Conservation (phyloP, 2,797 vertebrate genomes). For the Pteronotus mesoamericanus region DNA sequence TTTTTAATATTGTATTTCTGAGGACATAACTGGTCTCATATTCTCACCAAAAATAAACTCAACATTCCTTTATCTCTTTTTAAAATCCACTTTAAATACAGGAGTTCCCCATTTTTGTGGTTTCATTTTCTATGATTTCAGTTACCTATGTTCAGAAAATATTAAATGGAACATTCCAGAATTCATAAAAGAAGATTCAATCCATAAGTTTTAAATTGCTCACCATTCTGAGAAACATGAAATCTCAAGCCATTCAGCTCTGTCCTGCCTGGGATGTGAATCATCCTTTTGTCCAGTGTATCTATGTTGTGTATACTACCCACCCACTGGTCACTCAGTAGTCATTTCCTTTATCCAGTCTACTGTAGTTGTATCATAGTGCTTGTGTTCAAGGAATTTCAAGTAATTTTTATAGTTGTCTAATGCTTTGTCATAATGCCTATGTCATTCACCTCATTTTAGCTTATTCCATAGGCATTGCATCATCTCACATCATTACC, state of each 20-base stretch:
- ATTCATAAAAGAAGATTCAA: too few relatives aligned
- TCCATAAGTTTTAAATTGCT: neutral
- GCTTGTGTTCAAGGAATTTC: neutral
- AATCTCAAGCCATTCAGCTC: neutral
- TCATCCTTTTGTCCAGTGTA: neutral
- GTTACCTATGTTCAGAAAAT: neutral
- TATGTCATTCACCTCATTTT: neutral
- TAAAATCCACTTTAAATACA: neutral
- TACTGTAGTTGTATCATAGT: neutral
- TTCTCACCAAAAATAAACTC: neutral
- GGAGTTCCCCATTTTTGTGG: neutral
- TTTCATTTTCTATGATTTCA: neutral
- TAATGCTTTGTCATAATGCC: neutral
- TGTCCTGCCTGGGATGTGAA: neutral
- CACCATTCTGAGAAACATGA: neutral
- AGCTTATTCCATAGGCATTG: neutral
- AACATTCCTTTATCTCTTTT: neutral
- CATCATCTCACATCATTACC: neutral
- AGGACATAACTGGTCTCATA: neutral
- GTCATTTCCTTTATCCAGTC: neutral
- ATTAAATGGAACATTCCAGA: neutral
- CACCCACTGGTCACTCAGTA: neutral
- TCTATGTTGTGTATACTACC: neutral
- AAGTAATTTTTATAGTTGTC: neutral
- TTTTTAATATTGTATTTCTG: neutral